Evolutionary conservation across 2,888 invertebrate genomes (phyloP).

Genomic region (Taenaris catops): DNA sequence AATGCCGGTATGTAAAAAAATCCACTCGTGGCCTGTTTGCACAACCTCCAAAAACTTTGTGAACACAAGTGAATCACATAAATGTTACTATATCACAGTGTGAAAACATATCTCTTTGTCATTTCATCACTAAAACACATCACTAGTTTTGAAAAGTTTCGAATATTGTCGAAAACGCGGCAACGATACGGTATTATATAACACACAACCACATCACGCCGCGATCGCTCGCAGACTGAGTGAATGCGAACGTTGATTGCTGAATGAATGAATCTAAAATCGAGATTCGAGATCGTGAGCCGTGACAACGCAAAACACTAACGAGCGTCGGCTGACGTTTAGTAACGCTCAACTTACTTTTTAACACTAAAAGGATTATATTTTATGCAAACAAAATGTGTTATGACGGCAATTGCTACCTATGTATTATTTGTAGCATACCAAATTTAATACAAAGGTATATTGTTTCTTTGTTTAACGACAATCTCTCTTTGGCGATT

Average conservation of each 20-base stretch:
- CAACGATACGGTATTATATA: slow-evolving; percentile 15
- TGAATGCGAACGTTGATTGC: slow-evolving; percentile 25
- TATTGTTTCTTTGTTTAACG: too few species aligned
- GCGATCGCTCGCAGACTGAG: slow-evolving; percentile 53
- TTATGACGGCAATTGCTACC: too few species aligned
- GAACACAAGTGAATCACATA: slow-evolving; percentile 29
- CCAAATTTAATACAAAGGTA: too few species aligned
- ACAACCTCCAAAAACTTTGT: slow-evolving; percentile 24
- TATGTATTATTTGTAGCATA: too few species aligned
- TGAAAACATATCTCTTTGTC: slow-evolving; percentile 43
- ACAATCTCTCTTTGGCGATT: too few species aligned
- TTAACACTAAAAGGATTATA: too few species aligned
- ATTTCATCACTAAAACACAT: slow-evolving; percentile 40
- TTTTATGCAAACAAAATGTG: too few species aligned
- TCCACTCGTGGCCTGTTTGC: slow-evolving; percentile 38
- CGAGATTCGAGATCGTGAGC: slow-evolving; percentile 14
- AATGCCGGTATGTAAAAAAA: slow-evolving; percentile 47
- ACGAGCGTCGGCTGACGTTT: too few species aligned
- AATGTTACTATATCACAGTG: slow-evolving; percentile 36
- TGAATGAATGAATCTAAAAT: slow-evolving; percentile 23
- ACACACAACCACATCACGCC: slow-evolving; percentile 30
- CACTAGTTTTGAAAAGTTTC: slow-evolving; percentile 46
- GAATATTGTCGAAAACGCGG: slow-evolving; percentile 37
- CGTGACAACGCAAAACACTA: slow-evolving; percentile 13
- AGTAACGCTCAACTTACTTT: background rate